Evolutionary conservation across 2,113 vertebrate species (phyloP), one percentile per base, ranked within the genome.

Genomic region (Actenoides hombroni): DNA sequence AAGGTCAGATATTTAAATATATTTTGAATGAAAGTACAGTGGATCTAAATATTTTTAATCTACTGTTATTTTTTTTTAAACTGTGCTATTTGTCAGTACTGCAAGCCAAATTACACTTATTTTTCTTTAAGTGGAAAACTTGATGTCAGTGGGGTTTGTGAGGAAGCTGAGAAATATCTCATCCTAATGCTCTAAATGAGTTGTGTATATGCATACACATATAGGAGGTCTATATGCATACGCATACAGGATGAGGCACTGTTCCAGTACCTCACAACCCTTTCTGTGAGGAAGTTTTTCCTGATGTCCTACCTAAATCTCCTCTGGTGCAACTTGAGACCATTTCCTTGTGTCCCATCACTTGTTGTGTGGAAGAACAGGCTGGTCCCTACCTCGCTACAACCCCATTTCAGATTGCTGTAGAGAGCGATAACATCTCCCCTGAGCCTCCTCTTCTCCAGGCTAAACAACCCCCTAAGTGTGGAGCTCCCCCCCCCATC

Each of bases 401-500:
- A 53, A 28, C 26, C 26, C 26, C 51, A 14, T 53, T 28, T 53
- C 51, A 53, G 51, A 26, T 14, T 28, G 25, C 25, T 53, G 51
- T 53, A 28, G 51, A 53, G 14, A 53, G 25, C 25, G 28, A 28
- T 16, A 53, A 26, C 14, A 16, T 53, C 51, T 53, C 13, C 51
- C 25, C 51, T 53, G 51, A 28, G 26, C 51, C 26, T 53, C 26
- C 13, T 28, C 26, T 53, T 53, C 51, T 53, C 51, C 25, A 53
- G 26, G 26, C 51, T 53, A 19, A 53, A 53, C 51, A 53, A 53
- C 13, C 10, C 9, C 3, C 4, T 39, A 56, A 79, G 28, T 8
- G 13, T 61, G 6, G 6, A 74, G 7, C 7, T 3, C 5, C 31
- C 7, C 3, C 3, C 31, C 8, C 17, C 15, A 9, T 9, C 15